A percentile compares a stretch with the other conserved stretches of the same genome.
These are phyloP conservation scores for Lasioglossum vierecki DNA, from an alignment of 2,888 invertebrate genomes.

Conservation along the genomic window DNA sequence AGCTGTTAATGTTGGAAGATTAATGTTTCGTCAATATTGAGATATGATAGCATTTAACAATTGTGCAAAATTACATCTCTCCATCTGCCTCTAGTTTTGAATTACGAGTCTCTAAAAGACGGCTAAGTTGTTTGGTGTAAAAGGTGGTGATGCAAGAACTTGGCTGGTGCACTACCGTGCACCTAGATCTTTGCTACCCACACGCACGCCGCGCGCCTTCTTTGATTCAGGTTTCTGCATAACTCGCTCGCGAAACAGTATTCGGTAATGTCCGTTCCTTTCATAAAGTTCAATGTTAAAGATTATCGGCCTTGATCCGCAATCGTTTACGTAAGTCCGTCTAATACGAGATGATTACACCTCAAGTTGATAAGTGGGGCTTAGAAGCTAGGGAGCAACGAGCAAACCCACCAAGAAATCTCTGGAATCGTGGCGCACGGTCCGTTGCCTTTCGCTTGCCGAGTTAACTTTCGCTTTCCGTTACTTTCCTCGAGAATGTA, in stretches of 20 bases:
- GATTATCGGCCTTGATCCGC: not conserved
- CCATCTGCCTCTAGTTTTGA: no score
- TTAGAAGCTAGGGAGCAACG: not conserved
- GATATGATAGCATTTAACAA: no score
- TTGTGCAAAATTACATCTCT: no score
- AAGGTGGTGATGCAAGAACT: no score
- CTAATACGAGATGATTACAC: not conserved
- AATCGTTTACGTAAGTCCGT: slow-evolving; percentile 9
- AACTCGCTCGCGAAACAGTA: slow-evolving; percentile 1
- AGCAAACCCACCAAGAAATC: not conserved
- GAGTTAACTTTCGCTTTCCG: not conserved
- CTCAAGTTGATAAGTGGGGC: not conserved
- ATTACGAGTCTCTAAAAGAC: no score
- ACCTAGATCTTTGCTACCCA: not conserved
- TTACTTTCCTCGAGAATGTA: not conserved
- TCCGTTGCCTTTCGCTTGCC: not conserved
- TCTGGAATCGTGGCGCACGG: not conserved
- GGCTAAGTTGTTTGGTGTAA: no score
- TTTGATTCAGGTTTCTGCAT: not conserved
- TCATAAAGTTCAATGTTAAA: not conserved
- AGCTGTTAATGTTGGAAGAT: no score
- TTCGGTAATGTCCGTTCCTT: not conserved
- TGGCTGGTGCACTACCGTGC: no score
- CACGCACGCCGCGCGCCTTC: not conserved
- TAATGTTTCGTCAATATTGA: no score